These are phyloP conservation scores for Entomobrya proxima DNA, from an alignment of 2,888 invertebrate genomes.

Conservation along the genomic window DNA sequence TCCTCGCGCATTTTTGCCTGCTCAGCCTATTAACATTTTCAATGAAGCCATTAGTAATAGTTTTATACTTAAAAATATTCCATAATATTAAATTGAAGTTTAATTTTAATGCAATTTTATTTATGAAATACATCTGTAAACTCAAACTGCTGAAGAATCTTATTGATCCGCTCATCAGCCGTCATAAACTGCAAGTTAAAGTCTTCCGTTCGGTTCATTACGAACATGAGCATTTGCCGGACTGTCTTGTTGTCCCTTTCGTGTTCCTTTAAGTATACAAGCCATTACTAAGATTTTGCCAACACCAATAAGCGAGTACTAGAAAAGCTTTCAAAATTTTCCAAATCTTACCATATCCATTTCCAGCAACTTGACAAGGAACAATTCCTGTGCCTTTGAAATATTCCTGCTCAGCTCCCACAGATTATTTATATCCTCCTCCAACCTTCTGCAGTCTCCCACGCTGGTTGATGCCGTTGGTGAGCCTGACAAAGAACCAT, in stretches of 20 bases:
- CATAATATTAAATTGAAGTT: neutral
- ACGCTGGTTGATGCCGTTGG: neutral
- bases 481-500: neutral
- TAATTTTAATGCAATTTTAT: neutral
- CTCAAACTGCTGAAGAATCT: constrained; percentile 69
- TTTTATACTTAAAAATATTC: neutral
- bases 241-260: constrained; percentile 68
- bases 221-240: constrained; percentile 58
- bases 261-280: constrained; percentile 63
- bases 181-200: constrained; percentile 60
- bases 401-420: constrained; percentile 66
- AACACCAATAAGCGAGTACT: neutral
- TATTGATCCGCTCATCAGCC: constrained; percentile 66
- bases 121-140: constrained; percentile 69
- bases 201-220: constrained; percentile 67
- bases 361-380: constrained; percentile 67
- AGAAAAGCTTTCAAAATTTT: neutral
- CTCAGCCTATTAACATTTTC: constrained; percentile 62
- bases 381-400: constrained; percentile 68
- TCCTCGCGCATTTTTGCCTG: constrained; percentile 70
- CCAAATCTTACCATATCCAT: constrained; percentile 63
- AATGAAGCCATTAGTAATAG: neutral
- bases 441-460: constrained; percentile 36
- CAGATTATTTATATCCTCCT: constrained; percentile 47
- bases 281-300: neutral